Percentiles rank a stretch among this genome's conserved stretches.
These are phyloP conservation scores for Hemibagrus guttatus DNA, from an alignment of 2,797 vertebrate species.

Conservation along the genomic window DNA sequence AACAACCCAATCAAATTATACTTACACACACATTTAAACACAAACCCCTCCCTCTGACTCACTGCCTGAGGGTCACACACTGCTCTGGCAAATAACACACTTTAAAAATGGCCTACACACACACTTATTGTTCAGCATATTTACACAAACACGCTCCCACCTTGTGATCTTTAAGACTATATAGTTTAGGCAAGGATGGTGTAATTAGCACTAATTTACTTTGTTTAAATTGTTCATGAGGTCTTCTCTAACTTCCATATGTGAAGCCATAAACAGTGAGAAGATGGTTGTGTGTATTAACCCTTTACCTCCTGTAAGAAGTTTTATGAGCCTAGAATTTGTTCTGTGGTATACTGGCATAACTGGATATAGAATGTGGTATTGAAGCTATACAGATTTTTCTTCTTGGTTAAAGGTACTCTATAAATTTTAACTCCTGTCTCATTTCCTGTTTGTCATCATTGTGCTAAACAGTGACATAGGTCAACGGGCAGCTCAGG, in stretches of 20 bases:
- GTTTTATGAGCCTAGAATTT: neutral
- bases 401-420: neutral
- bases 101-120: neutral
- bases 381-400: neutral
- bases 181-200: neutral
- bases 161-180: neutral
- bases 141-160: neutral
- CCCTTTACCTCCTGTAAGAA: neutral
- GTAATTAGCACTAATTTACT: neutral
- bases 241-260: constrained; percentile 28
- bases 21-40: constrained; percentile 38
- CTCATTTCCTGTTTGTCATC: constrained; percentile 36
- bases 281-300: neutral
- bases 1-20: constrained; percentile 50
- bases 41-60: constrained; percentile 28
- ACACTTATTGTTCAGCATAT: neutral
- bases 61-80: constrained; percentile 17
- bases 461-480: constrained; percentile 37
- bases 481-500: constrained; percentile 14
- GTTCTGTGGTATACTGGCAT: neutral
- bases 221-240: constrained; percentile 8
- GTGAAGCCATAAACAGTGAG: constrained; percentile 27
- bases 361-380: neutral
- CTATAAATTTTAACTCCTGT: neutral
- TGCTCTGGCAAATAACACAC: constrained; percentile 24